Evolutionary conservation across 2,888 invertebrate genomes (phyloP).

Genomic region (Andricus quercusramuli): DNA sequence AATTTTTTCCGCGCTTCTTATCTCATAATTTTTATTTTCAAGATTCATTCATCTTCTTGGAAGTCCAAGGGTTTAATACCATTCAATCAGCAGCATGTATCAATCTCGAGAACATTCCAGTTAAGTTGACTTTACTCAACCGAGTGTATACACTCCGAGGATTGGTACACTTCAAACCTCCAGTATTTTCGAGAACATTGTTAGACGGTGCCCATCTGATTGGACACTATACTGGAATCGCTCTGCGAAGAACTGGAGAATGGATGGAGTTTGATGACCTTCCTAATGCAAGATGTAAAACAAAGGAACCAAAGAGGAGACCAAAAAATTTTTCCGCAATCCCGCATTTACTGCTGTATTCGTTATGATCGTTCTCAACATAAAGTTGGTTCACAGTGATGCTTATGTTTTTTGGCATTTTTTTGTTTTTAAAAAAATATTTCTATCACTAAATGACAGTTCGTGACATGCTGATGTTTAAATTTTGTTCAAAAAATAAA

Average conservation of each 20-base stretch:
- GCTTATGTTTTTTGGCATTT: too few species aligned
- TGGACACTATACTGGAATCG: neutral
- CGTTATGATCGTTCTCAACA: neutral
- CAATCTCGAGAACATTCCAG: neutral
- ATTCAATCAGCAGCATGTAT: neutral
- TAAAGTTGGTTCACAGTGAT: too few species aligned
- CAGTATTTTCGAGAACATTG: neutral
- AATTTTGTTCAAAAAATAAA: too few species aligned
- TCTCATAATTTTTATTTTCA: neutral
- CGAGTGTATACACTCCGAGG: slow-evolving; percentile 1
- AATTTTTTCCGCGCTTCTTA: neutral
- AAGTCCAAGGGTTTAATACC: neutral
- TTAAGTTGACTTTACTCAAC: neutral
- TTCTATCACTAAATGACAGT: too few species aligned
- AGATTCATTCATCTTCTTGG: neutral
- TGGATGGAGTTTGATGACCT: too few species aligned
- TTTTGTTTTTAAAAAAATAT: too few species aligned
- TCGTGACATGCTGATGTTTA: too few species aligned
- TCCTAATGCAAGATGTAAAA: neutral
- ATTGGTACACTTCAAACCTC: neutral
- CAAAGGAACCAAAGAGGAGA: neutral
- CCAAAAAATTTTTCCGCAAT: neutral
- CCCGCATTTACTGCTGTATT: neutral
- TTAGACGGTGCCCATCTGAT: neutral
- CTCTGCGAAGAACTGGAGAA: neutral